phyloP scores from a whole-genome alignment of 2,888 invertebrate species.

The Meteorus colon region DNA sequence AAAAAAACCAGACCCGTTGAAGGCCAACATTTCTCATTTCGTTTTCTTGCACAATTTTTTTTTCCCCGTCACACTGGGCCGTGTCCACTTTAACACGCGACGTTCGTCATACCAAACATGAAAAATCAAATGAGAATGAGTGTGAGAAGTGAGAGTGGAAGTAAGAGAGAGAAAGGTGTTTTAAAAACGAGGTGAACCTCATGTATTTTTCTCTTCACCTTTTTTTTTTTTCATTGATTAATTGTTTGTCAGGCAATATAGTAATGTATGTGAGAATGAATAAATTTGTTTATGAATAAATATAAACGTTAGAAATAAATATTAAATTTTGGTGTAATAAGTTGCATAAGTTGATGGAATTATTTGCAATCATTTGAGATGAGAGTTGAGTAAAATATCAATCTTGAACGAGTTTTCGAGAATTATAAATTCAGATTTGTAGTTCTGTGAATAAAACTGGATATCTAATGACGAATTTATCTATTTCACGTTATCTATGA shows the following conservation, averaged over 20 bases:
- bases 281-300: neutral
- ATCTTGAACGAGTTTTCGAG: too few species aligned
- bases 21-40: neutral
- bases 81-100: neutral
- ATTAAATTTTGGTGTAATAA: too few species aligned
- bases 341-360: too few species aligned
- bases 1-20: neutral
- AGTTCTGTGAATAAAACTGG: too few species aligned
- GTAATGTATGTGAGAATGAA: neutral
- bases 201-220: neutral
- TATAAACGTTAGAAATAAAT: too few species aligned
- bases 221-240: neutral
- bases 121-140: neutral
- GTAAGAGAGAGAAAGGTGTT: neutral
- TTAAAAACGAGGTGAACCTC: neutral
- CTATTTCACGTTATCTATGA: too few species aligned
- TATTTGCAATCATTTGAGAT: too few species aligned
- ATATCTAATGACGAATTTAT: too few species aligned
- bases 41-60: neutral
- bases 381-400: too few species aligned
- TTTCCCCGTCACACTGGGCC: neutral
- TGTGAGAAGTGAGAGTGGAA: neutral
- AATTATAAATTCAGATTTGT: too few species aligned
- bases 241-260: neutral
- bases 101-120: too few species aligned